Evolutionary conservation across 2,888 invertebrate species (phyloP).

Genomic region (Rotaria magnacalcarata): DNA sequence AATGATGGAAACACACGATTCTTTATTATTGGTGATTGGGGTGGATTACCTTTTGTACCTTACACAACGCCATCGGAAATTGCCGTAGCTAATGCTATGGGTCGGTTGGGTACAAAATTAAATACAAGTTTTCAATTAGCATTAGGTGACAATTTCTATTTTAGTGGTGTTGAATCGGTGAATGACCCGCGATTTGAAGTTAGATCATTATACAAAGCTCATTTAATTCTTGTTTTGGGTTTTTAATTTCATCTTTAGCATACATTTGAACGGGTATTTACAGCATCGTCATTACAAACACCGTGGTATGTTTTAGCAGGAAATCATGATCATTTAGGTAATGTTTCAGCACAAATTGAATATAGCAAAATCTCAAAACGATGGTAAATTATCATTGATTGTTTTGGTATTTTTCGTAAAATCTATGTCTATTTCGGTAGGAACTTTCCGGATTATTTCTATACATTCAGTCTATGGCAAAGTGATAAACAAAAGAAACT

Average conservation of each 20-base stretch:
- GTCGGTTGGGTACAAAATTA: conserved; percentile 52
- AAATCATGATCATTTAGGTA: conserved; percentile 63
- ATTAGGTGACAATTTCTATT: conserved; percentile 63
- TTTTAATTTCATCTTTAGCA: conserved; percentile 51
- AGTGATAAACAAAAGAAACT: conserved; percentile 48
- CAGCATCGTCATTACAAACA: conserved; percentile 50
- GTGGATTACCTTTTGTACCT: conserved; percentile 56
- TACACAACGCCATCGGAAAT: conserved; percentile 59
- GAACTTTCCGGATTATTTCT: conserved; percentile 37
- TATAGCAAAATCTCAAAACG: conserved; percentile 55
- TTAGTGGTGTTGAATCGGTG: conserved; percentile 59
- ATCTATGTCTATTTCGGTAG: not conserved
- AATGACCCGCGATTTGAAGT: conserved; percentile 60
- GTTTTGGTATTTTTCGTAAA: not conserved
- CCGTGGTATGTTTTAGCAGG: conserved; percentile 62
- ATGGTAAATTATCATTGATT: conserved; percentile 51
- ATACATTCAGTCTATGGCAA: conserved; percentile 48
- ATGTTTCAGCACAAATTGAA: conserved; percentile 61
- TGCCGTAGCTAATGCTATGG: conserved; percentile 58
- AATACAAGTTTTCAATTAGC: conserved; percentile 57
- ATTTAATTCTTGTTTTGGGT: not conserved
- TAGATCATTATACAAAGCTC: conserved; percentile 17
- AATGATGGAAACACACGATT: conserved; percentile 43
- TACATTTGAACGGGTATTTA: conserved; percentile 60
- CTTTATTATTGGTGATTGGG: conserved; percentile 59